Evolutionary conservation across 2,113 vertebrate species (phyloP), one percentile per base, ranked within the genome.

Genomic region (Chaetodon auriga): DNA sequence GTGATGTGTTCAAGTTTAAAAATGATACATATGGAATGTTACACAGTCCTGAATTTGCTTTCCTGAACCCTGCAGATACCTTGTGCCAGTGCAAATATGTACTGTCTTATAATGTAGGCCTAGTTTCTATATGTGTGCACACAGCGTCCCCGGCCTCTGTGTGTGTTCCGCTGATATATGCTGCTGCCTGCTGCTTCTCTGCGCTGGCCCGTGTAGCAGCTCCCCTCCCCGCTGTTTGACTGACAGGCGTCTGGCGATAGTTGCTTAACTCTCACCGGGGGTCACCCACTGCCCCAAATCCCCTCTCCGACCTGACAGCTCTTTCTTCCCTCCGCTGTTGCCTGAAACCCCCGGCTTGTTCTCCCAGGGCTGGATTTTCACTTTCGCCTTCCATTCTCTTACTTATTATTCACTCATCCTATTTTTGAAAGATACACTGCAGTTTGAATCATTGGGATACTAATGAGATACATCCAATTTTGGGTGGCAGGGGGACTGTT

Each of bases 131-230:
- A 57, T 65, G 74, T 79, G 71, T 73, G 48, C 55, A 51, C 63
- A 46, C 23, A 53, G 65, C 35, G 14, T 61, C 46, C 16, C 6
- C 11, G 1, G 25, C 51, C 54, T 84, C 46, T 86, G 84, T 92
- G 94, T 96, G 96, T 95, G 95, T 94, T 96, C 91, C 83, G 83
- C 68, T 96, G 96, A 97, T 96, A 95, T 96, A 96, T 96, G 95
- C 94, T 78, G 87, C 95, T 87, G 91, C 94, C 93, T 79, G 91
- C 92, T 94, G 93, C 76, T 87, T 84, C 95, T 89, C 93, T 92
- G 82, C 65, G 30, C 88, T 58, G 82, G 82, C 77, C 84, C 57
- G 80, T 96, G 94, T 96, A 96, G 92, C 90, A 81, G 91, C 92
- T 91, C 81, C 89, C 88, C 90, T 93, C 88, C 96, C 95, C 92